Evolutionary conservation across 2,797 vertebrate species (phyloP).

Genomic region (Somateria mollissima): DNA sequence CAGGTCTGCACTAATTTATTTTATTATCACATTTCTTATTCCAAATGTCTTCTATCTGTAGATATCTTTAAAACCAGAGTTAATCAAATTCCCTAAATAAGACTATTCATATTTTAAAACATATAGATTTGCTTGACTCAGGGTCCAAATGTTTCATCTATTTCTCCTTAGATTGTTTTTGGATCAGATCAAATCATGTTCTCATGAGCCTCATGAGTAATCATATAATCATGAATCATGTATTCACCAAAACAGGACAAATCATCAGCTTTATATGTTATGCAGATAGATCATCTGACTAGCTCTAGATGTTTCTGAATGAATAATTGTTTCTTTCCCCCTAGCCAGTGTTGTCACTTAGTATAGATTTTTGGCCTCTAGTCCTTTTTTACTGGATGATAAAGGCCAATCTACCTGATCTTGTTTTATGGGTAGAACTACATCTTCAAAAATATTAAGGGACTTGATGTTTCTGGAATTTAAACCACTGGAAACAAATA

Average conservation of each 20-base stretch:
- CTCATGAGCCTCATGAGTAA: constrained; percentile 60
- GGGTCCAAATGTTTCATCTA: not conserved
- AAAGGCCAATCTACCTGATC: not conserved
- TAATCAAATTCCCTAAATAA: not conserved
- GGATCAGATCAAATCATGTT: constrained; percentile 7
- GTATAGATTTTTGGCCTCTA: not conserved
- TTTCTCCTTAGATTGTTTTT: constrained; percentile 17
- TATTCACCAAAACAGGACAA: constrained; percentile 47
- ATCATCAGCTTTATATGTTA: constrained; percentile 48
- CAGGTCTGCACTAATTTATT: not conserved
- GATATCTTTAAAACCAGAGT: not conserved
- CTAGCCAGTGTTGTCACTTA: not conserved
- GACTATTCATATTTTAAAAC: constrained; percentile 20
- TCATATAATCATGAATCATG: constrained; percentile 38
- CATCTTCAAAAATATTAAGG: not conserved
- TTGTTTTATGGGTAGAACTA: not conserved
- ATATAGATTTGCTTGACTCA: not conserved
- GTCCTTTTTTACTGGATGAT: not conserved
- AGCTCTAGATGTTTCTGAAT: constrained; percentile 50
- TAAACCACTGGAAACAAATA: not conserved
- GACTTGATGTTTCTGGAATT: not conserved
- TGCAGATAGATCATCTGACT: constrained; percentile 54
- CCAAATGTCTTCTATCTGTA: not conserved
- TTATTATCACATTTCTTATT: not conserved
- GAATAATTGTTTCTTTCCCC: constrained; percentile 45